Conservation (phyloP, 2,113 vertebrate species). For the Elaphurus davidianus region DNA sequence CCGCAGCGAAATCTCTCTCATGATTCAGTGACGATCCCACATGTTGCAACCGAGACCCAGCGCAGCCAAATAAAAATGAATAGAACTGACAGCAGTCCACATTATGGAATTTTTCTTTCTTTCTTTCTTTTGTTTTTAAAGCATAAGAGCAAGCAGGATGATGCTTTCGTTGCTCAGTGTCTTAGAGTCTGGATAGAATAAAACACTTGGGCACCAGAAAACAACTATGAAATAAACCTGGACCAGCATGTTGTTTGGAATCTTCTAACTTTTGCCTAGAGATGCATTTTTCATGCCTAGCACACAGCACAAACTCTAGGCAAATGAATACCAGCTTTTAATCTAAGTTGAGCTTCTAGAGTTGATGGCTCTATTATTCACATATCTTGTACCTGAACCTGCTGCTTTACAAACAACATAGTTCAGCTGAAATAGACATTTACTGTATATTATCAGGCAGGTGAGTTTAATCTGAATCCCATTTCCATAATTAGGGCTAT, state of each 20-base stretch:
- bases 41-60: not conserved
- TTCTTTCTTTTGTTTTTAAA: not conserved
- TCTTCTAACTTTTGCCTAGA: not conserved
- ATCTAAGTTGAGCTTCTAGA: conserved; percentile 19
- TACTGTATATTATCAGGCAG: conserved; percentile 36
- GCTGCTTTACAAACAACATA: conserved; percentile 44
- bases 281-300: not conserved
- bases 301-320: not conserved
- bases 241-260: not conserved
- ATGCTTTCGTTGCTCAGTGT: not conserved
- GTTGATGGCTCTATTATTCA: conserved; percentile 29
- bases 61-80: not conserved
- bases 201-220: not conserved
- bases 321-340: not conserved
- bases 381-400: not conserved
- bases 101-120: not conserved
- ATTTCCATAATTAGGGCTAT: conserved; percentile 67
- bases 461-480: conserved; percentile 59
- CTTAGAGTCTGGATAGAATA: not conserved
- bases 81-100: not conserved
- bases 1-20: not conserved
- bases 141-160: not conserved
- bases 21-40: not conserved
- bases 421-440: conserved; percentile 46
- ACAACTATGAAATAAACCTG: not conserved